phyloP scores from a whole-genome alignment of 2,888 invertebrate species.

The Scaptomyza tumidula region DNA sequence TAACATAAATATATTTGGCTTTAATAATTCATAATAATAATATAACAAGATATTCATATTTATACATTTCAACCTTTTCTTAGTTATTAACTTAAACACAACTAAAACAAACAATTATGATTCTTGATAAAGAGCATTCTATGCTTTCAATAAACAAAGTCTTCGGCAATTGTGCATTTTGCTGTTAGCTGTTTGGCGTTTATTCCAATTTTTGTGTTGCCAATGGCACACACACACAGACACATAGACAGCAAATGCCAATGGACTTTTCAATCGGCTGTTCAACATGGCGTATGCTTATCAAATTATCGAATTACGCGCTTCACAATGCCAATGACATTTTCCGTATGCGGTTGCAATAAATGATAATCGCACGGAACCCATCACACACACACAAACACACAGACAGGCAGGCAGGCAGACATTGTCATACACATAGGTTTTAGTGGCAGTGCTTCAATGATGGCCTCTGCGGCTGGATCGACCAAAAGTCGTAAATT shows the following conservation, averaged over 20 bases:
- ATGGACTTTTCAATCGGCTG: slow-evolving; percentile 58
- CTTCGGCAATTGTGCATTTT: slow-evolving; percentile 20
- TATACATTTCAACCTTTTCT: no score
- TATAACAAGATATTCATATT: no score
- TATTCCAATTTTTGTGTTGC: slow-evolving; percentile 29
- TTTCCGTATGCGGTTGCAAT: slow-evolving; percentile 73
- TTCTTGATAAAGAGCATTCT: no score
- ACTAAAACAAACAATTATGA: no score
- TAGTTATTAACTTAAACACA: no score
- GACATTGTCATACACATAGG: background rate
- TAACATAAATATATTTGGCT: no score
- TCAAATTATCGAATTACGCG: slow-evolving; percentile 77
- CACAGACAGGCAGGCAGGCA: background rate
- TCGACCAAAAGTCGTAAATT: slow-evolving; percentile 76
- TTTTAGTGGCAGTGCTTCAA: slow-evolving; percentile 5
- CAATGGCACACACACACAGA: slow-evolving; percentile 7
- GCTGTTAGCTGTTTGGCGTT: slow-evolving; percentile 22
- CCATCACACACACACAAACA: background rate
- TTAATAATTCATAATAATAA: no score
- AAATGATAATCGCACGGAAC: slow-evolving; percentile 68
- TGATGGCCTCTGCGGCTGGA: slow-evolving; percentile 58
- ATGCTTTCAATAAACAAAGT: slow-evolving; percentile 5
- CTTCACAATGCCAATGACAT: slow-evolving; percentile 62
- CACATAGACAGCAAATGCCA: slow-evolving; percentile 4
- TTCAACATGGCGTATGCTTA: slow-evolving; percentile 72